Evolutionary conservation across 1,140 invertebrate species (phyloP), one percentile per base, ranked within the genome.

Genomic region (Drosophila athabasca): DNA sequence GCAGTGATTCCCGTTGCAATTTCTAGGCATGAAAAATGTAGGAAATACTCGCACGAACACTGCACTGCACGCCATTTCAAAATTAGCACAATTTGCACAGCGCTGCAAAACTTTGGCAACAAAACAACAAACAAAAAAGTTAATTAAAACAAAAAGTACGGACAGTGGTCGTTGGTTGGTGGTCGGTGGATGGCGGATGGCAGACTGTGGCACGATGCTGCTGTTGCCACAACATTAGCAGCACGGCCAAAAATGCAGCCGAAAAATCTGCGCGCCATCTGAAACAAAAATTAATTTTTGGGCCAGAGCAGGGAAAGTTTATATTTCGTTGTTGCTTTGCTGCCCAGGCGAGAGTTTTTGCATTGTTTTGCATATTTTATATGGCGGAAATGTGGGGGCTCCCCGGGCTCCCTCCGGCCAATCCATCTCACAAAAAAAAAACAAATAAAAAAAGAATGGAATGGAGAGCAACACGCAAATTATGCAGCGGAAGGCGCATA

Each of bases 281-380:
- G 82, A 79, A 81, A 87, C 72, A 71, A 61, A 83, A 85, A 87
- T 87, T 82, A 88, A 88, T 87, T 87, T 85, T 66, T 76, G 78
- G 64, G 46, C 59, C 69, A 65, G 60, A 64, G 61, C 61, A 58
- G 75, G 54, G 17, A 78, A 87, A 87, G 69, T 85, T 85, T 68
- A 19, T 64, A 62, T 68, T 49, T 57, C 58, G 44, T 62, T 77
- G 39, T 65, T 78, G 26, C 44, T 74, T 60, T 58, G 46, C 54
- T 66, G 70, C 41, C 62, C 78, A 72, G 66, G 69, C 49, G 58
- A 78, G 82, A 79, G 82, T 75, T 76, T 75, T 76, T 82, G 83
- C 83, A 79, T 87, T 87, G 78, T 88, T 87, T 88, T 87, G 82
- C 82, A 87, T 87, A 87, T 87, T 87, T 87, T 88, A 85, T 87